A percentile compares a stretch with the other conserved stretches of the same genome.
These are phyloP conservation scores for Tympanoctomys barrerae DNA, from an alignment of 2,797 vertebrate genomes.

Conservation along the genomic window DNA sequence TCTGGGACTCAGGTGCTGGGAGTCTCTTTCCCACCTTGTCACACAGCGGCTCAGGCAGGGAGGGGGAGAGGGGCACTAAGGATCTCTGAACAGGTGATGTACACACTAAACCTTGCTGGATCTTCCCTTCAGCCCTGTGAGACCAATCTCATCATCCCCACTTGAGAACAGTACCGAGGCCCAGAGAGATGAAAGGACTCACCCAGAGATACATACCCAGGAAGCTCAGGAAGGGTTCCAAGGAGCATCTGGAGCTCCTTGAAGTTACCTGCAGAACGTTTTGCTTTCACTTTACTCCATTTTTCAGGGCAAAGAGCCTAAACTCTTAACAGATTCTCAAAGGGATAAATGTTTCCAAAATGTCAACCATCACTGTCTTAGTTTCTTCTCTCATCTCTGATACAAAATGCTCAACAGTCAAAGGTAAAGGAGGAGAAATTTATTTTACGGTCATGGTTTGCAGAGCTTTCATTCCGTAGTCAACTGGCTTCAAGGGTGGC, in stretches of 20 bases:
- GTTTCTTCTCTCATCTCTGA: not conserved
- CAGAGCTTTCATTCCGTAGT: not conserved
- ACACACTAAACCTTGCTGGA: fast-evolving
- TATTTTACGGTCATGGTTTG: not conserved
- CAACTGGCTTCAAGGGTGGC: not conserved
- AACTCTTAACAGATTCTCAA: not conserved
- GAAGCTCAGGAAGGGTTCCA: not conserved
- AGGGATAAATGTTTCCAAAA: not conserved
- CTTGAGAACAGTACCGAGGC: not conserved
- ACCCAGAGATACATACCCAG: not conserved
- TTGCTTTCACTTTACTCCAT: not conserved
- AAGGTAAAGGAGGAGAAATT: not conserved
- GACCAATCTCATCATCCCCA: not conserved
- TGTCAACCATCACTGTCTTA: not conserved
- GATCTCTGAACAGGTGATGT: fast-evolving
- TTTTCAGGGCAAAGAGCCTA: not conserved
- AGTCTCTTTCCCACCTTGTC: not conserved
- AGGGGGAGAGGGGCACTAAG: not conserved
- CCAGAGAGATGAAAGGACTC: not conserved
- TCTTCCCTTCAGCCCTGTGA: not conserved
- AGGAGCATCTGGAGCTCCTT: not conserved
- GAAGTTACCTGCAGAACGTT: not conserved
- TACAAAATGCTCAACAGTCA: not conserved
- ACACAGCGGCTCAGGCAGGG: not conserved
- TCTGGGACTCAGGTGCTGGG: not conserved